Percentiles rank a stretch among this genome's conserved stretches.
Conservation (phyloP, 2,888 invertebrate genomes). For the Tetanocera ferruginea region DNA sequence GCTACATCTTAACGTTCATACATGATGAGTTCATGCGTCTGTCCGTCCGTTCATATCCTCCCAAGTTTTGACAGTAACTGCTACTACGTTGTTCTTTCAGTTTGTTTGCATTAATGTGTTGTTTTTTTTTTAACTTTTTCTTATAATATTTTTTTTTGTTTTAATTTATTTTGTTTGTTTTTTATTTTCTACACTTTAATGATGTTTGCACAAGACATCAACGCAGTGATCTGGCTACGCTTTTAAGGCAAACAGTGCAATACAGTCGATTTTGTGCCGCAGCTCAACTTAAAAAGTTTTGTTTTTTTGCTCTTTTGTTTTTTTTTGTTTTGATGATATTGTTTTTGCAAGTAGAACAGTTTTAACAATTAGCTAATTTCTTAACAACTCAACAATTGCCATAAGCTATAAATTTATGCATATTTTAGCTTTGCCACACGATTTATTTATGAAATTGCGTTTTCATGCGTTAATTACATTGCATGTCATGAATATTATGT, state of each 20-base stretch:
- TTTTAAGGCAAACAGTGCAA: not conserved
- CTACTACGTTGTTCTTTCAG: not conserved
- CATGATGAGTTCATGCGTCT: not conserved
- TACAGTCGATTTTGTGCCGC: not conserved
- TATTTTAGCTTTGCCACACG: too few relatives aligned
- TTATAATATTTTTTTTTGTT: not conserved
- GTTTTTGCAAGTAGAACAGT: not conserved
- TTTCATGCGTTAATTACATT: not conserved
- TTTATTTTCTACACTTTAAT: not conserved
- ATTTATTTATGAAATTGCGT: not conserved
- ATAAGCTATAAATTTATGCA: not conserved
- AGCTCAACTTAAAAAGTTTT: constrained; percentile 17
- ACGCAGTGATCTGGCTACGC: not conserved
- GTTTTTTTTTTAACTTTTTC: not conserved
- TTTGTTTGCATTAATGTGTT: not conserved
- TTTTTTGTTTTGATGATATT: too few relatives aligned
- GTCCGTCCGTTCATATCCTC: not conserved
- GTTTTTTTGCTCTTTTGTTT: not conserved
- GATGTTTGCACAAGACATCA: constrained; percentile 8
- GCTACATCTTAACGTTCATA: constrained; percentile 15
- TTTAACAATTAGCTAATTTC: constrained; percentile 1
- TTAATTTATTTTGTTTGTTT: not conserved
- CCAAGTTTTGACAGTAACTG: not conserved
- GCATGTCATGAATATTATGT: not conserved
- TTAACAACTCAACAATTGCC: constrained; percentile 8